phyloP scores from a whole-genome alignment of 1,140 invertebrate genomes.

The Zaprionus kolodkinae region DNA sequence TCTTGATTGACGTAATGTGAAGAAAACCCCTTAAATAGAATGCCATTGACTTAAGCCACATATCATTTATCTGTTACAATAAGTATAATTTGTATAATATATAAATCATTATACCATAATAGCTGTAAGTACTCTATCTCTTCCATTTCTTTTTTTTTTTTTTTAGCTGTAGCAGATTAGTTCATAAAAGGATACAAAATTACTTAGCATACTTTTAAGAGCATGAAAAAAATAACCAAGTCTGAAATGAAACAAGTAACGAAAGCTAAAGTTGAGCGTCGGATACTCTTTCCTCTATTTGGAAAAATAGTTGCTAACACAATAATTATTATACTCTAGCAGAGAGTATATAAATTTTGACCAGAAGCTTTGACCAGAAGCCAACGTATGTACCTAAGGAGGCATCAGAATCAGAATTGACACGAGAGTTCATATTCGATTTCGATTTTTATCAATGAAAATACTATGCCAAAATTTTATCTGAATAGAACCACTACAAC shows the following conservation, averaged over 20 bases:
- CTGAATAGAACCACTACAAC: too few relatives aligned
- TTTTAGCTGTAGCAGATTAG: not conserved
- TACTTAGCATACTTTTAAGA: slow-evolving; percentile 2
- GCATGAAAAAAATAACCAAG: not conserved
- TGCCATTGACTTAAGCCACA: not conserved
- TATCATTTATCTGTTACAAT: not conserved
- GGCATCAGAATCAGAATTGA: too few relatives aligned
- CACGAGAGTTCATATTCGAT: too few relatives aligned
- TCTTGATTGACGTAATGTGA: not conserved
- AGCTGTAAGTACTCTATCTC: not conserved
- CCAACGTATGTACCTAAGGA: too few relatives aligned
- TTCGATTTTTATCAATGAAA: too few relatives aligned
- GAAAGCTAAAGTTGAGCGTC: not conserved
- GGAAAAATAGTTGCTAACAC: too few relatives aligned
- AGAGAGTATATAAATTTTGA: too few relatives aligned
- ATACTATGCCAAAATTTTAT: too few relatives aligned
- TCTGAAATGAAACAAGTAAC: not conserved
- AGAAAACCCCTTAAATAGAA: not conserved
- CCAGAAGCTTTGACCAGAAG: too few relatives aligned
- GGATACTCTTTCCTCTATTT: not conserved
- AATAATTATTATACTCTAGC: too few relatives aligned
- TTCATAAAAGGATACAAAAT: not conserved
- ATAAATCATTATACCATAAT: not conserved
- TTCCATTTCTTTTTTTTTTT: not conserved
- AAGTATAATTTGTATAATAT: not conserved